phyloP scores from a whole-genome alignment of 2,797 vertebrate species.

The Poecilia velifera region DNA sequence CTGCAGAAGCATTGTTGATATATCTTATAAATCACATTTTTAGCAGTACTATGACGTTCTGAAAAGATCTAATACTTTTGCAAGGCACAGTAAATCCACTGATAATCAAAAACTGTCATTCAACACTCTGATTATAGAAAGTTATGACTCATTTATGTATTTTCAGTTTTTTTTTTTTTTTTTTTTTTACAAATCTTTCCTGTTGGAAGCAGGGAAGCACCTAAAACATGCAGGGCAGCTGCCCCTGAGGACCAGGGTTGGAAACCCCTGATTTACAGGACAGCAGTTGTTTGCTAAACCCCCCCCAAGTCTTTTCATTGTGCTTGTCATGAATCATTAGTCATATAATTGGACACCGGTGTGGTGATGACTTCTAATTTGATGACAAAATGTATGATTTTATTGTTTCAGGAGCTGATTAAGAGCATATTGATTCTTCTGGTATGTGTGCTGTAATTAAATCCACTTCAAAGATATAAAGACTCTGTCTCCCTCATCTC shows the following conservation, averaged over 20 bases:
- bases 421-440: conserved; percentile 7
- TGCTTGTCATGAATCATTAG: conserved; percentile 27
- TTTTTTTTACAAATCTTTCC: too few species aligned
- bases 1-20: too few species aligned
- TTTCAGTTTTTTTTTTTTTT: too few species aligned
- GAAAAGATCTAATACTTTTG: neutral
- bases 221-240: neutral
- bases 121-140: neutral
- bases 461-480: conserved; percentile 16
- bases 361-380: neutral
- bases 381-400: neutral
- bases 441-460: conserved; percentile 48
- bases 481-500: neutral
- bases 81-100: neutral
- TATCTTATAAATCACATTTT: too few species aligned
- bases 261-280: neutral
- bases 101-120: neutral
- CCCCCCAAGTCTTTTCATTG: neutral
- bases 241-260: neutral
- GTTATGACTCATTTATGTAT: too few species aligned
- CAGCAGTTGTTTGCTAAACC: neutral
- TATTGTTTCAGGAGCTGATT: conserved; percentile 5
- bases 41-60: neutral
- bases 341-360: neutral
- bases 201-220: neutral